A percentile compares a stretch with the other conserved stretches of the same genome.
Evolutionary conservation across 2,888 invertebrate species (phyloP).

Genomic region (Oxystoma pomonae): DNA sequence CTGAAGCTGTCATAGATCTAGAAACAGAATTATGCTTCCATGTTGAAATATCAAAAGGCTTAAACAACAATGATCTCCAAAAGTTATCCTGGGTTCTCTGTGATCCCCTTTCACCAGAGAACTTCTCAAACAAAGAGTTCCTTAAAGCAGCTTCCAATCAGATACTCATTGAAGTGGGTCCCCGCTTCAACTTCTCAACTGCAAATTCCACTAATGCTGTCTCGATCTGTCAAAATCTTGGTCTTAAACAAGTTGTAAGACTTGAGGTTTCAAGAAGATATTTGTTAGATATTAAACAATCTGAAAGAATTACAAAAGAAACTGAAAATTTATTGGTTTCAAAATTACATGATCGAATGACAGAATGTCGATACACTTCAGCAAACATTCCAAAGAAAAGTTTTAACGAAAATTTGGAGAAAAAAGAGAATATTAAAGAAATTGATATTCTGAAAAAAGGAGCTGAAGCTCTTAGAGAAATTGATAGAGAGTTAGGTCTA

Average conservation of each 20-base stretch:
- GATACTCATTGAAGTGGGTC: conserved; percentile 81
- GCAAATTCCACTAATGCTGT: conserved; percentile 95
- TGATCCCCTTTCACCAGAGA: conserved; percentile 61
- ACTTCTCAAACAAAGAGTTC: conserved; percentile 53
- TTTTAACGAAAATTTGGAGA: conserved; percentile 63
- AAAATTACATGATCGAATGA: conserved; percentile 87
- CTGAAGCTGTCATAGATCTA: conserved; percentile 51
- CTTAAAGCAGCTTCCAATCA: conserved; percentile 47
- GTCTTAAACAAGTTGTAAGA: conserved; percentile 68
- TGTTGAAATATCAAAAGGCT: conserved; percentile 58
- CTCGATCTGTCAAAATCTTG: conserved; percentile 85
- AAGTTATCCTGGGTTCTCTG: conserved; percentile 75
- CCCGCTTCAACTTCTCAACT: conserved; percentile 91
- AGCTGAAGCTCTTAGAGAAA: conserved; percentile 72
- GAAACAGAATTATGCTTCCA: conserved; percentile 80
- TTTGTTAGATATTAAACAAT: conserved; percentile 53
- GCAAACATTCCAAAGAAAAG: conserved; percentile 61
- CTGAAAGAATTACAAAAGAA: conserved; percentile 43
- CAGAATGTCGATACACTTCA: conserved; percentile 77
- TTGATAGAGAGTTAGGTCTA: conserved; percentile 61
- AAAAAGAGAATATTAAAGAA: conserved; percentile 71
- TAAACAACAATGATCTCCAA: conserved; percentile 58
- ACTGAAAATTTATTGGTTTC: conserved; percentile 53
- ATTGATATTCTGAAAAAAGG: conserved; percentile 80
- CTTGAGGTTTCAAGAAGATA: conserved; percentile 82